Percentiles rank a stretch among this genome's conserved stretches.
These are phyloP conservation scores for Forbesichthys agassizii DNA, from an alignment of 2,113 vertebrate genomes.

Conservation along the genomic window DNA sequence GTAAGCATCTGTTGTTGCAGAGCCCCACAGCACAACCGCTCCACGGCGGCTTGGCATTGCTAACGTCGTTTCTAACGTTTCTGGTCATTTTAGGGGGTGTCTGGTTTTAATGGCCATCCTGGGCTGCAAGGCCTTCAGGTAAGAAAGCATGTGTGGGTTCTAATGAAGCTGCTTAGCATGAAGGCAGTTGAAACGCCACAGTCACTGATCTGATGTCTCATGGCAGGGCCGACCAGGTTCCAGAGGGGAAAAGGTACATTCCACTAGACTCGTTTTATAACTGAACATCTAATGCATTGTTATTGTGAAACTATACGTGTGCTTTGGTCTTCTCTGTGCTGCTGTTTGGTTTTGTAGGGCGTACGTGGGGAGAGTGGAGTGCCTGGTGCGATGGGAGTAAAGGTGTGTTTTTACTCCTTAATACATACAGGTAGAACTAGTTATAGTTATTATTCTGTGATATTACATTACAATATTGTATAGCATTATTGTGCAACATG, in stretches of 20 bases:
- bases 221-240: conserved; percentile 64
- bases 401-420: conserved; percentile 67
- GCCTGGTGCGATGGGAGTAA: conserved; percentile 80
- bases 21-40: conserved; percentile 42
- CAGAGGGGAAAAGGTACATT: conserved; percentile 68
- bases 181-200: background rate
- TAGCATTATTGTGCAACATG: background rate
- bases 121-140: conserved; percentile 84
- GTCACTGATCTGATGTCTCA: background rate
- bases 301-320: no score
- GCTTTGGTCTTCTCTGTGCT: background rate
- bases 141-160: conserved; percentile 14
- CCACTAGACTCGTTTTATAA: background rate
- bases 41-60: conserved; percentile 20
- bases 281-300: background rate
- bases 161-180: background rate
- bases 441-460: background rate
- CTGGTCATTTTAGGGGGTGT: conserved; percentile 76
- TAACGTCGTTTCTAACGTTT: conserved; percentile 32
- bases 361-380: conserved; percentile 82
- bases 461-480: conserved; percentile 1
- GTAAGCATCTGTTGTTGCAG: conserved; percentile 53
- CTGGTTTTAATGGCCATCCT: conserved; percentile 79
- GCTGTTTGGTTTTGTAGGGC: conserved; percentile 64
- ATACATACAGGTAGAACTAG: no score